Conservation (phyloP, 2,797 vertebrate genomes). For the Hirundo rustica region DNA sequence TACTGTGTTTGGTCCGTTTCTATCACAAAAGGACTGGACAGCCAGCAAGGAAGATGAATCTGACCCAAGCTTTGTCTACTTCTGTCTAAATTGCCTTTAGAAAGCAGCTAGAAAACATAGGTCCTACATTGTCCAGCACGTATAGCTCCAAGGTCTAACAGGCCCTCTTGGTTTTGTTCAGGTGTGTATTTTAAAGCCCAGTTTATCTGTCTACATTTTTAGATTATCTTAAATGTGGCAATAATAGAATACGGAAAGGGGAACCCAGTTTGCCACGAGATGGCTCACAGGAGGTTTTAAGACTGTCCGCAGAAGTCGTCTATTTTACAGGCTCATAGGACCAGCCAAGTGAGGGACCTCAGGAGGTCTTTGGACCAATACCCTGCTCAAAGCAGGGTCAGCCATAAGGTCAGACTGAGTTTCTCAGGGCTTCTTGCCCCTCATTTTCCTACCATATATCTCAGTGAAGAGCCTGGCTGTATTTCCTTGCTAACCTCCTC, state of each 20-base stretch:
- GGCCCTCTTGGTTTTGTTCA: neutral
- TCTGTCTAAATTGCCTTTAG: neutral
- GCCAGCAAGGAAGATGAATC: neutral
- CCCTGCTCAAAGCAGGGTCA: neutral
- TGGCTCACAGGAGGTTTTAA: neutral
- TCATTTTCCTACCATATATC: neutral
- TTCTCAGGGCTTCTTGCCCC: neutral
- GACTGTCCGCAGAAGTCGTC: neutral
- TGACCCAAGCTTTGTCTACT: neutral
- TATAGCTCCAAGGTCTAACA: neutral
- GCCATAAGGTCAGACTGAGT: neutral
- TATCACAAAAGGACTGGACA: neutral
- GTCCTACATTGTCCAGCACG: neutral
- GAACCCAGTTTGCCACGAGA: neutral
- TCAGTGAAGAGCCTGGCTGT: neutral
- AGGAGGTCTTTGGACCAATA: neutral
- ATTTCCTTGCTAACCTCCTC: neutral
- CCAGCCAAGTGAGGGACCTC: neutral
- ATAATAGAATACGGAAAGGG: neutral
- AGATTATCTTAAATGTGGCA: neutral
- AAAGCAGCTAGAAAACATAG: neutral
- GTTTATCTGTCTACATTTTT: neutral
- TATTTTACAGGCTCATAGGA: neutral
- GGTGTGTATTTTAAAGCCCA: neutral
- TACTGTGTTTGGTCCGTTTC: neutral